phyloP scores from a whole-genome alignment of 1,140 invertebrate genomes.

The Gryon sp. region DNA sequence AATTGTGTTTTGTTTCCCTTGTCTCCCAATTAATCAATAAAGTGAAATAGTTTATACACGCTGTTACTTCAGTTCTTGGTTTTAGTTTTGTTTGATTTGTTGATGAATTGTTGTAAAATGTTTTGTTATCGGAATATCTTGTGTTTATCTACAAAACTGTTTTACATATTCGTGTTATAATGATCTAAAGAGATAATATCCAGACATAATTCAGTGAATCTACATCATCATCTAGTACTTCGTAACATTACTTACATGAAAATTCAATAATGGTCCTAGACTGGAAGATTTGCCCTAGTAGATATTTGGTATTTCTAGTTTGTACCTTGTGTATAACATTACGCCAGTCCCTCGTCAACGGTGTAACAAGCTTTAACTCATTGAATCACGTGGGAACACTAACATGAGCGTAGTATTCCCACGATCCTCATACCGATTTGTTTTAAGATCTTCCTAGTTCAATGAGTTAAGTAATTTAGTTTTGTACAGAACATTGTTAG shows the following conservation, averaged over 20 bases:
- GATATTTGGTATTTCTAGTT: constrained; percentile 22
- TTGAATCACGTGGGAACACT: constrained; percentile 1
- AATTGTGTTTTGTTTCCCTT: too few relatives aligned
- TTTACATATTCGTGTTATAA: constrained; percentile 38
- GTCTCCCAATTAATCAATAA: too few relatives aligned
- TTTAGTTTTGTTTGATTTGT: too few relatives aligned
- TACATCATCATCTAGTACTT: constrained; percentile 36
- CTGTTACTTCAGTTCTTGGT: too few relatives aligned
- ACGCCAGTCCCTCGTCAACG: constrained; percentile 16
- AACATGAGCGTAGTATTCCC: not conserved
- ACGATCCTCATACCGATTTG: not conserved
- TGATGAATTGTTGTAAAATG: too few relatives aligned
- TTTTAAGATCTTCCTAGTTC: constrained; percentile 1
- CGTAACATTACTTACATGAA: constrained; percentile 44
- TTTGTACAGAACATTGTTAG: not conserved
- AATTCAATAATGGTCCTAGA: constrained; percentile 47
- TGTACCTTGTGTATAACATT: constrained; percentile 36
- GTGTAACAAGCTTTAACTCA: constrained; percentile 32
- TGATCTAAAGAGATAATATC: too few relatives aligned
- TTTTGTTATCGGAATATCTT: too few relatives aligned
- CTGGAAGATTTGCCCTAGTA: constrained; percentile 16
- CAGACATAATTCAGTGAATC: constrained; percentile 12
- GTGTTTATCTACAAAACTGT: too few relatives aligned
- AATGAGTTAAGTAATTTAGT: not conserved
- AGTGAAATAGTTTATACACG: too few relatives aligned